Evolutionary conservation across 1,140 invertebrate species (phyloP).

Genomic region (Acromyrmex charruanus): DNA sequence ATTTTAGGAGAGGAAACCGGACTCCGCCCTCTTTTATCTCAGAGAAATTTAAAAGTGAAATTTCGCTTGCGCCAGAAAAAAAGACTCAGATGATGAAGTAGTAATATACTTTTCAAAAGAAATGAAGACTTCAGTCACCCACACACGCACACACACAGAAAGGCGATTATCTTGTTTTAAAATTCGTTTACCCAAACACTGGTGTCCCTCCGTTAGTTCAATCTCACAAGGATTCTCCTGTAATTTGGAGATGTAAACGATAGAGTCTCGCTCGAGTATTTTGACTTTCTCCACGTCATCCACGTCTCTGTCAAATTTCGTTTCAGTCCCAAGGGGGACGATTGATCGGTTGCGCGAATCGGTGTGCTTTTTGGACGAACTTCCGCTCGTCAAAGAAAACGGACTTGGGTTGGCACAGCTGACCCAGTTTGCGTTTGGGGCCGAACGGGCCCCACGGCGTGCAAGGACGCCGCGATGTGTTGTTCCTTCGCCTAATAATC

Average conservation of each 20-base stretch:
- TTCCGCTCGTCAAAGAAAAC: conserved; percentile 58
- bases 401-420: conserved; percentile 23
- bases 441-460: conserved; percentile 19
- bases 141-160: too few species aligned
- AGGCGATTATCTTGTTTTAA: background rate
- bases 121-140: background rate
- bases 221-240: background rate
- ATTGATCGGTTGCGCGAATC: background rate
- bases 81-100: background rate
- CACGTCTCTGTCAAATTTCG: background rate
- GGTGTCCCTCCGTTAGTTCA: background rate
- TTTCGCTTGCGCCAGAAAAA: too few species aligned
- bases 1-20: too few species aligned
- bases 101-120: background rate
- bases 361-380: conserved; percentile 34
- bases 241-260: conserved; percentile 8
- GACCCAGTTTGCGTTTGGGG: conserved; percentile 48
- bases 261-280: conserved; percentile 23
- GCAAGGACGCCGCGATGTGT: conserved; percentile 50
- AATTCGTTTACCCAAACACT: background rate
- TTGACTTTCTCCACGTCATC: conserved; percentile 53
- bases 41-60: too few species aligned
- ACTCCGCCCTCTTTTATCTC: too few species aligned
- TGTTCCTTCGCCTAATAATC: background rate
- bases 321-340: conserved; percentile 25